Percentiles rank a stretch among this genome's conserved stretches.
Conservation (phyloP, 35 echinoderm and acorn worm genomes). For the Amphiura filiformis region DNA sequence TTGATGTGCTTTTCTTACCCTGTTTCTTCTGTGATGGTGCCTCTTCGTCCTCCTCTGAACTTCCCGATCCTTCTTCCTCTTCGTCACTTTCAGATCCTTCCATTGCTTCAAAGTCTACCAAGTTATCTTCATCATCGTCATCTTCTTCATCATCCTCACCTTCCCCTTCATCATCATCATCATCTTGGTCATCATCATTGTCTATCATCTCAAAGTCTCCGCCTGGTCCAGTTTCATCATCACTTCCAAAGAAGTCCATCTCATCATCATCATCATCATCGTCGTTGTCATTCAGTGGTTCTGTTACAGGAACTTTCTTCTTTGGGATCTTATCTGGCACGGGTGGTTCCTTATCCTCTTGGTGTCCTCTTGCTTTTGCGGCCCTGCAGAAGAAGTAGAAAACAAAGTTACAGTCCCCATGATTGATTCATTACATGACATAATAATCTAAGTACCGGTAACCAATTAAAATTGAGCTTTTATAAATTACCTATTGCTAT, state of each 20-base stretch:
- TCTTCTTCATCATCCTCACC: neutral
- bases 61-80: neutral
- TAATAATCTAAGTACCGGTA: too few species aligned
- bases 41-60: too few species aligned
- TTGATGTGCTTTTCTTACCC: too few species aligned
- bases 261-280: neutral
- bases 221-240: neutral
- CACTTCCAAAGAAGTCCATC: neutral
- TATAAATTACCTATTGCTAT: neutral
- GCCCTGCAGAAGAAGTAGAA: too few species aligned
- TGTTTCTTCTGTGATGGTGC: too few species aligned
- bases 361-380: neutral
- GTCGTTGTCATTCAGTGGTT: neutral
- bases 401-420: neutral
- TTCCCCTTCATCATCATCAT: conserved; percentile 3
- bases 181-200: neutral
- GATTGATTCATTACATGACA: too few species aligned
- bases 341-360: neutral
- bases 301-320: conserved; percentile 13
- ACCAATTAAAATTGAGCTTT: neutral
- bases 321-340: neutral
- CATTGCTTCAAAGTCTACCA: neutral
- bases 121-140: neutral
- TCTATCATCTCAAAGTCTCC: neutral
- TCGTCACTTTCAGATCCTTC: neutral